These are phyloP conservation scores for Macrotus californicus DNA, from an alignment of 2,113 vertebrate genomes.

Conservation along the genomic window DNA sequence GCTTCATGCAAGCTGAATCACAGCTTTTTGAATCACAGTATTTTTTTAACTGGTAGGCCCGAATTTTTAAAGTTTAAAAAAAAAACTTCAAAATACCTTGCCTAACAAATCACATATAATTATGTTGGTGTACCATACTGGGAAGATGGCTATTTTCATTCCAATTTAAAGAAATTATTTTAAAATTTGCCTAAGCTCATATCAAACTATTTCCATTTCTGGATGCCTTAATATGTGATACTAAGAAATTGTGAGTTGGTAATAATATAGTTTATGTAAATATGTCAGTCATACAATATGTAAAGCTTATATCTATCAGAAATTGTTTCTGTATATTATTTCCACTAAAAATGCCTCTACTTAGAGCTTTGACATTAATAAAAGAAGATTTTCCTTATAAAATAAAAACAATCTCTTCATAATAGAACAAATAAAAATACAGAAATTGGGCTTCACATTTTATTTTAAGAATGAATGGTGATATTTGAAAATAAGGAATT, in stretches of 20 bases:
- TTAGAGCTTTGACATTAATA: neutral
- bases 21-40: too few species aligned
- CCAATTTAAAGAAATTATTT: constrained; percentile 9
- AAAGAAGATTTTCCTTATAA: neutral
- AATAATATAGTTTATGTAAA: neutral
- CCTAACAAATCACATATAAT: neutral
- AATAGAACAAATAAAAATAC: neutral
- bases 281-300: neutral
- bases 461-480: neutral
- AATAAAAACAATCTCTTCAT: neutral
- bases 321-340: neutral
- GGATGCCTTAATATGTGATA: neutral
- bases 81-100: neutral
- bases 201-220: neutral
- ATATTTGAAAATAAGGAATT: neutral
- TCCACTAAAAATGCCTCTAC: neutral
- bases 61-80: neutral
- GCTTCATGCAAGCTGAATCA: neutral
- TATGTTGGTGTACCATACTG: neutral
- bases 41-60: neutral
- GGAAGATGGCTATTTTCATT: neutral
- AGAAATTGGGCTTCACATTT: neutral
- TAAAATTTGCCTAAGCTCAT: neutral
- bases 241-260: neutral
- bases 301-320: neutral